Evolutionary conservation across 2,888 invertebrate species (phyloP).

Genomic region (Tinea semifulvella): DNA sequence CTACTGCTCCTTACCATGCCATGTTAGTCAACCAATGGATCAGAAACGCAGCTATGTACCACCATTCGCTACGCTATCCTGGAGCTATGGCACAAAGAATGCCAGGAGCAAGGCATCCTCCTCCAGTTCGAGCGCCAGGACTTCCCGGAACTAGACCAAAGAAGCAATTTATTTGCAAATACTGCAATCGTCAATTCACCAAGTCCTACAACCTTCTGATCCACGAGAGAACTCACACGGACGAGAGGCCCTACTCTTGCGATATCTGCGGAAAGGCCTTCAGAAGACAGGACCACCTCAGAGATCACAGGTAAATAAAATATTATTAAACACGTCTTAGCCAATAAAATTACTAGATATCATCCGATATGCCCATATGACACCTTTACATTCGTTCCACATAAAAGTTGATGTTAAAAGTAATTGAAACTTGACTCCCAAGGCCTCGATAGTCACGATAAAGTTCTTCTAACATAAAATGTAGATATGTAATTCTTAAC

Average conservation of each 20-base stretch:
- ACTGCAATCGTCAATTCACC: slow-evolving; percentile 96
- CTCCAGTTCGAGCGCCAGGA: slow-evolving; percentile 63
- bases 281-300: slow-evolving; percentile 91
- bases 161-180: slow-evolving; percentile 96
- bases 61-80: slow-evolving; percentile 62
- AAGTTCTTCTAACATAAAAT: too few species aligned
- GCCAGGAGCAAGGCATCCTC: slow-evolving; percentile 58
- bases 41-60: slow-evolving; percentile 75
- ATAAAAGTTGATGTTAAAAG: neutral
- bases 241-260: slow-evolving; percentile 95
- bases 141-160: slow-evolving; percentile 72
- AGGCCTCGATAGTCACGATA: slow-evolving; percentile 1
- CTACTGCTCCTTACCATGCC: slow-evolving; percentile 63
- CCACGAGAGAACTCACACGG: slow-evolving; percentile 96
- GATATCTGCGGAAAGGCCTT: slow-evolving; percentile 97
- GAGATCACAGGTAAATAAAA: slow-evolving; percentile 81
- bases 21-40: slow-evolving; percentile 79
- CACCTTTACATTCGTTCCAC: slow-evolving; percentile 4
- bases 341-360: neutral
- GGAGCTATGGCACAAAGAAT: slow-evolving; percentile 57
- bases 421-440: slow-evolving; percentile 2
- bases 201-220: slow-evolving; percentile 98
- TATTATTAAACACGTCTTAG: neutral
- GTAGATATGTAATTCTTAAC: too few species aligned
- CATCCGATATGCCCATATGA: neutral